These are phyloP conservation scores for Cyprinus carpio DNA, from an alignment of 2,113 vertebrate genomes.

Conservation along the genomic window DNA sequence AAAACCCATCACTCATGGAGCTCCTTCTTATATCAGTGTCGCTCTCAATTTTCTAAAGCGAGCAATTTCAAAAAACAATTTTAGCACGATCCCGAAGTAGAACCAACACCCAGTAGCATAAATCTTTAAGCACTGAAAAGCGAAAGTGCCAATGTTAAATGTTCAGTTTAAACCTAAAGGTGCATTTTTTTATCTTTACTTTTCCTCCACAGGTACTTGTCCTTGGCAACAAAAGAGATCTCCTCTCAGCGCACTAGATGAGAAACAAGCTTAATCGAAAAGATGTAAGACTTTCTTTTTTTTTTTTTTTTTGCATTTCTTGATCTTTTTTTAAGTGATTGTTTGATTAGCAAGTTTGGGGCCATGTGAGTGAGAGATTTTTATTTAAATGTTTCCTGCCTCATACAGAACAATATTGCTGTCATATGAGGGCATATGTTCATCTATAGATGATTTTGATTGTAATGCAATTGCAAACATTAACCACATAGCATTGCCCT, in stretches of 20 bases:
- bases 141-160: not conserved
- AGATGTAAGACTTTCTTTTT: conserved; percentile 82
- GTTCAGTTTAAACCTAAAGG: not conserved
- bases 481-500: too few relatives aligned
- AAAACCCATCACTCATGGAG: conserved; percentile 23
- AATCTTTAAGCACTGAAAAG: not conserved
- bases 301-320: too few relatives aligned
- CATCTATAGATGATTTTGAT: too few relatives aligned
- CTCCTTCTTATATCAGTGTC: not conserved
- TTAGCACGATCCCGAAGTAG: not conserved
- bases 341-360: too few relatives aligned
- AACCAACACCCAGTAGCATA: not conserved
- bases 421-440: too few relatives aligned
- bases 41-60: not conserved
- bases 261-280: conserved; percentile 92
- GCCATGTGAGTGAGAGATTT: too few relatives aligned
- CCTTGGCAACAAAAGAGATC: conserved; percentile 89
- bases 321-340: too few relatives aligned
- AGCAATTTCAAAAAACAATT: conserved; percentile 2
- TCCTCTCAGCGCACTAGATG: conserved; percentile 83
- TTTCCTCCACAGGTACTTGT: conserved; percentile 78
- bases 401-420: too few relatives aligned
- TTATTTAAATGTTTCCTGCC: too few relatives aligned
- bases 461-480: too few relatives aligned
- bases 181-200: not conserved